Base-by-base conservation (phyloP, 2,113 vertebrate species). In the Dromiciops gliroides region DNA sequence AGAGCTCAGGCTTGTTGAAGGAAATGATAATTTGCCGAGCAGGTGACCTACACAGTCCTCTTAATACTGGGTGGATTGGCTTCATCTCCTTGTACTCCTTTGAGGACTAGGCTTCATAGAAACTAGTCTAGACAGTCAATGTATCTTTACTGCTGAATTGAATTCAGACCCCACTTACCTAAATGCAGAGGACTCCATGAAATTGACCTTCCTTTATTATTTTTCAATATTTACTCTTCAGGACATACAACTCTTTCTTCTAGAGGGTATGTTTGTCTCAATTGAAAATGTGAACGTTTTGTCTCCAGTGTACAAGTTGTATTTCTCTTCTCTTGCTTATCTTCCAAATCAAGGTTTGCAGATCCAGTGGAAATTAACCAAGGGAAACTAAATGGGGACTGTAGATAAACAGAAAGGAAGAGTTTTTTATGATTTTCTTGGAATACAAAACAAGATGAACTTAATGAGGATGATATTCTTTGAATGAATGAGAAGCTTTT, bases 401-500 rank as follows among this genome's bases (percentile, higher is more conserved):
- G 16, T 19, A 95, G 67, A 90, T 90, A 50, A 92, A 94, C 51
- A 75, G 75, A 93, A 93, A 91, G 14, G 53, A 53, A 28, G 31
- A n/a, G 19, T 75, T 93, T 75, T 37, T 89, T 51, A 2, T 89
- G 8, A 44, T 48, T 51, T 89, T 47, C 49, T 50, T 48, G 25
- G 94, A 88, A 94, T 93, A 53, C 49, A 51, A 89, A 89, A 49
- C 90, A 49, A 60, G 50, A 26, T 47, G 37, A 95, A 95, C 51
- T 92, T 49, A 94, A 28, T 90, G 48, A 89, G 89, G n/a, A 60
- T 93, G 90, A 90, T 93, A 44, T 92, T 89, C 89, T 90, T 94
- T 96, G 90, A 95, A 56, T 31, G 50, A 96, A 92, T 9, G 22
- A 53, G 52, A 92, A 89, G 48, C 47, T 31, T 48, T 95, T 97